Evolutionary conservation across 2,113 vertebrate species (phyloP), one percentile per base, ranked within the genome.

Genomic region (Bostrychus sinensis): DNA sequence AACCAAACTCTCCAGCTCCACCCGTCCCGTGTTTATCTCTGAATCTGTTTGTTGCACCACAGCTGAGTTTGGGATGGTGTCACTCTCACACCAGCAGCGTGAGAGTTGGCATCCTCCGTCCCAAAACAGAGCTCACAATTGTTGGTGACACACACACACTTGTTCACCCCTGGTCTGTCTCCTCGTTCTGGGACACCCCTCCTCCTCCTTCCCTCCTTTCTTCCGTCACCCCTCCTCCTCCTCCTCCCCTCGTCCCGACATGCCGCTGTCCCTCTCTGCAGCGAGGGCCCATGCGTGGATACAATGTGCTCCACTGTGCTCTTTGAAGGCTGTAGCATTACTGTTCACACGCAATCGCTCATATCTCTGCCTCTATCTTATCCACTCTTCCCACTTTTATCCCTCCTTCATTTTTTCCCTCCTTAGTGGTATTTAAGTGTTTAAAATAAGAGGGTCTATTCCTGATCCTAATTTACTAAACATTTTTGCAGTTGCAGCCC

Each of bases 301-400:
- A 90, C 86, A 90, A 88, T 86, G 84, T 75, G 77, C 66, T 86
- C 73, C 83, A 65, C 81, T 89, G 87, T 89, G 81, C 83, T 81
- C 82, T 78, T 81, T 75, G 75, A 83, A 86, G 79, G 81, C 82
- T 58, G 16, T 10, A 72, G 74, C 72, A 79, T 86, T 84, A 78
- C 73, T 75, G 77, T 77, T 89, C 84, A 89, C 84, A 89, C 89
- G 85, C 84, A 77, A 86, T 48, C 59, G 61, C n/a, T 19, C 34
- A 72, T 69, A 73, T 46, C 53, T 56, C 65, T 62, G 34, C 45
- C 66, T 48, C 55, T 6, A 64, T 50, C 48, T 28, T 54, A 25
- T 17, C 38, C 36, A 6, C 53, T 25, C 43, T 22, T 25, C 16
- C 32, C 10, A 36, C 25, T 28, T 13, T 50, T 56, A 30, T 32